These are phyloP conservation scores for Sinohyriopsis cumingii DNA, from an alignment of 2,888 invertebrate species.

Conservation along the genomic window DNA sequence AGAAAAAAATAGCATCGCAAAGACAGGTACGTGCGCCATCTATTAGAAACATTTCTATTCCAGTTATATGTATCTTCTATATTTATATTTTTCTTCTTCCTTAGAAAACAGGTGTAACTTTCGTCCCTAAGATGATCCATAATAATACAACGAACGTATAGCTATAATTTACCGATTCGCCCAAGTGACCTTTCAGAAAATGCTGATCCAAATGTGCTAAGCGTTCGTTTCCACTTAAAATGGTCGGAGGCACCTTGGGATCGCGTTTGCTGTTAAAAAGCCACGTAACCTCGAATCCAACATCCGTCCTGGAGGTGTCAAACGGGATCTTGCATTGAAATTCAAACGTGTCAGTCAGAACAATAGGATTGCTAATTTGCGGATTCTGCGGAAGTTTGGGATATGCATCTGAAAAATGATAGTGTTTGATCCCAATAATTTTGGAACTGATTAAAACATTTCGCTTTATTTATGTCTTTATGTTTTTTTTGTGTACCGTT, in stretches of 20 bases:
- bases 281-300: constrained; percentile 35
- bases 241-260: constrained; percentile 9
- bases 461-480: too few species aligned
- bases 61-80: too few species aligned
- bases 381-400: constrained; percentile 25
- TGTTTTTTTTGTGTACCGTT: too few species aligned
- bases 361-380: constrained; percentile 26
- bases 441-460: too few species aligned
- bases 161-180: constrained; percentile 15
- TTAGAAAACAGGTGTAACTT: too few species aligned
- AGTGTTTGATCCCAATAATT: too few species aligned
- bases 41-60: too few species aligned
- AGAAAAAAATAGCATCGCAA: too few species aligned
- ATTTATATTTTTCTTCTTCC: too few species aligned
- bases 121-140: too few species aligned
- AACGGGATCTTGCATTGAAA: constrained; percentile 31
- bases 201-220: constrained; percentile 22
- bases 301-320: constrained; percentile 20
- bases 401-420: constrained; percentile 16
- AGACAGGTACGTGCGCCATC: too few species aligned
- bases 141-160: too few species aligned
- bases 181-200: constrained; percentile 22
- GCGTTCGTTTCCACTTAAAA: constrained; percentile 12
- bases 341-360: constrained; percentile 24
- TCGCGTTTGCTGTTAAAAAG: constrained; percentile 30